Percentiles rank a stretch among this genome's conserved stretches.
These are phyloP conservation scores for Drosophila aff. DNA, from an alignment of 1,140 invertebrate genomes.

Conservation along the genomic window DNA sequence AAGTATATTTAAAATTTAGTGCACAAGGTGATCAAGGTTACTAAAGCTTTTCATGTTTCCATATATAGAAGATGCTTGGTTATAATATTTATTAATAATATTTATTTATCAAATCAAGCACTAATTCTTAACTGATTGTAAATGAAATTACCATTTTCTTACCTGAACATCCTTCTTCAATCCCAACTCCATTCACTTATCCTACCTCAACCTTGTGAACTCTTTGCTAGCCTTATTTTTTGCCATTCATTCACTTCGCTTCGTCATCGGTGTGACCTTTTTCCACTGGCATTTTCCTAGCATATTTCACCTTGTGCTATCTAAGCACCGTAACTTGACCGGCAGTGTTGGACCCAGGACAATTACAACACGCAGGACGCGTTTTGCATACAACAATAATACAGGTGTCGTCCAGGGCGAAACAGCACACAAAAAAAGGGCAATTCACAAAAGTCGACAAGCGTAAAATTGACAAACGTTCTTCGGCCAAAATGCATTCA, in stretches of 20 bases:
- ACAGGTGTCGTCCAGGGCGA: slow-evolving; percentile 12
- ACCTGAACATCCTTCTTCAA: not conserved
- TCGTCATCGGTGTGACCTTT: slow-evolving; percentile 24
- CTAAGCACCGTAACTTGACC: slow-evolving; percentile 11
- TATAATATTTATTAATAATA: not conserved
- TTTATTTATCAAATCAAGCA: not conserved
- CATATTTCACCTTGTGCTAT: slow-evolving; percentile 24
- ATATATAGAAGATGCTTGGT: not conserved
- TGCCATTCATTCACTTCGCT: not conserved
- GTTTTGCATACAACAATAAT: slow-evolving; percentile 40
- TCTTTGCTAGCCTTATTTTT: slow-evolving; percentile 5
- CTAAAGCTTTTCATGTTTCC: not conserved
- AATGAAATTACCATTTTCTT: not conserved
- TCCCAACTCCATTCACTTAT: not conserved
- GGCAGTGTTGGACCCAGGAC: slow-evolving; percentile 14
- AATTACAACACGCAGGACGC: slow-evolving; percentile 37
- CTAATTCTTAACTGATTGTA: too few species aligned
- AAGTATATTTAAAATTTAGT: not conserved
- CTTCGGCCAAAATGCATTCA: slow-evolving; percentile 61
- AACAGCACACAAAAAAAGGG: slow-evolving; percentile 49
- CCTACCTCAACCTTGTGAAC: slow-evolving; percentile 2
- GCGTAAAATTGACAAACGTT: slow-evolving; percentile 82
- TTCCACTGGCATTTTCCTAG: slow-evolving; percentile 20
- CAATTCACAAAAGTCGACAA: slow-evolving; percentile 75
- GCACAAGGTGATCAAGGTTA: not conserved